Percentiles rank a stretch among this genome's conserved stretches.
These are phyloP conservation scores for Monomorium pharaonis DNA, from an alignment of 1,140 invertebrate species.

Conservation along the genomic window DNA sequence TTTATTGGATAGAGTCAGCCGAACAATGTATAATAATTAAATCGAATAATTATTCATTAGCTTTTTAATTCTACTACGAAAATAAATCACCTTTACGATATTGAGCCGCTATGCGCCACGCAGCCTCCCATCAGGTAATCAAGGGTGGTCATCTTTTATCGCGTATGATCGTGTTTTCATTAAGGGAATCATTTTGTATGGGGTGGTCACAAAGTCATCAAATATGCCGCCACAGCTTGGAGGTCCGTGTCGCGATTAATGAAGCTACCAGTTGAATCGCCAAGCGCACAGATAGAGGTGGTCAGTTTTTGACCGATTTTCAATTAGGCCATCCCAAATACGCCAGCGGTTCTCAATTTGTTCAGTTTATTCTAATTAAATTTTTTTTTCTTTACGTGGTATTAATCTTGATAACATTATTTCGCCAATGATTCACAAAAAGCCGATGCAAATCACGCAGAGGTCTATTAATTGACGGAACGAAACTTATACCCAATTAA, in stretches of 20 bases:
- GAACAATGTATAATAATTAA: slow-evolving; percentile 48
- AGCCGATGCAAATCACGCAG: slow-evolving; percentile 8
- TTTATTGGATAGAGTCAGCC: not conserved
- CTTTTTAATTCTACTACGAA: slow-evolving; percentile 25
- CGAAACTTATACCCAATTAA: slow-evolving; percentile 62
- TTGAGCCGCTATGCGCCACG: slow-evolving; percentile 1
- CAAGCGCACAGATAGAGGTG: slow-evolving; percentile 65
- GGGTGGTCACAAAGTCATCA: slow-evolving; percentile 70
- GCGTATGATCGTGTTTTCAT: slow-evolving; percentile 75
- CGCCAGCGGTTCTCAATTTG: slow-evolving; percentile 66
- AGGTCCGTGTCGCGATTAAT: slow-evolving; percentile 74
- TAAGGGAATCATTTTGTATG: slow-evolving; percentile 73
- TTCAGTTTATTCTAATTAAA: slow-evolving; percentile 1
- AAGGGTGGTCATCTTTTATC: slow-evolving; percentile 64
- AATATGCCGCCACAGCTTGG: slow-evolving; percentile 66
- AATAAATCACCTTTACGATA: slow-evolving; percentile 45
- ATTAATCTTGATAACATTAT: not conserved
- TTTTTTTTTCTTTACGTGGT: not conserved
- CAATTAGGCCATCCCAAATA: slow-evolving; percentile 66
- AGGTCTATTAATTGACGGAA: slow-evolving; percentile 59
- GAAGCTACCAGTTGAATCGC: slow-evolving; percentile 72
- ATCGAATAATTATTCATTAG: slow-evolving; percentile 55
- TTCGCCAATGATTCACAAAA: not conserved
- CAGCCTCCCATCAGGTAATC: slow-evolving; percentile 54
- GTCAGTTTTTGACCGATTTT: slow-evolving; percentile 71